Conservation (phyloP, 2,113 vertebrate species). For the Brachionichthys hirsutus region DNA sequence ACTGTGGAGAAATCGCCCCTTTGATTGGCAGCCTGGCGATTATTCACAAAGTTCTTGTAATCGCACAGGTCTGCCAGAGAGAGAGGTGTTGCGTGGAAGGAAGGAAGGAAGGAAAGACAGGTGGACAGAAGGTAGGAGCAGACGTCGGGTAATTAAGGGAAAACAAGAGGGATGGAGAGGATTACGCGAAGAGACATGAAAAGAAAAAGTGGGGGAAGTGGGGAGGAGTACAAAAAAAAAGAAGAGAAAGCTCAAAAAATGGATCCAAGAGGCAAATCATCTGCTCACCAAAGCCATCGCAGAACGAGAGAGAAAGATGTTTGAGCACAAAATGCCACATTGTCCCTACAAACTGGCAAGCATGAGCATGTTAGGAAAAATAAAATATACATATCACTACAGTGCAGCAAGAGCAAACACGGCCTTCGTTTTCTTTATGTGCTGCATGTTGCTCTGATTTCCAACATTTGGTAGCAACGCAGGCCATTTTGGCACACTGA, state of each 20-base stretch:
- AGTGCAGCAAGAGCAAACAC: conserved; percentile 19
- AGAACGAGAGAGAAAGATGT: conserved; percentile 40
- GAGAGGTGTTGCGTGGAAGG: conserved; percentile 64
- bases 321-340: conserved; percentile 32
- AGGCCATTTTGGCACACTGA: too few species aligned
- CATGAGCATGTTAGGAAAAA: conserved; percentile 38
- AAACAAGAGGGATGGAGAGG: conserved; percentile 54
- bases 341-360: conserved; percentile 43
- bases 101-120: too few species aligned
- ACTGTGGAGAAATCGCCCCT: conserved; percentile 97
- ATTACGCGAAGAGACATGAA: conserved; percentile 58
- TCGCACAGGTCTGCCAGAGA: conserved; percentile 84
- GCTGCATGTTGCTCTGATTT: conserved; percentile 19
- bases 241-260: conserved; percentile 73
- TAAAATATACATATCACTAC: conserved; percentile 14
- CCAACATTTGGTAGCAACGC: conserved; percentile 25
- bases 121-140: conserved; percentile 60
- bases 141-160: conserved; percentile 61
- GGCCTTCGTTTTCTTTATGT: neutral
- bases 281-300: conserved; percentile 58
- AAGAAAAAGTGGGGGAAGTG: conserved; percentile 63
- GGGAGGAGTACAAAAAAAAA: conserved; percentile 59
- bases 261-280: conserved; percentile 56
- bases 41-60: conserved; percentile 85
- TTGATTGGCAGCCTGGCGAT: conserved; percentile 83